phyloP scores from a whole-genome alignment of 2,797 vertebrate genomes.

The Peromyscus melanophrys region DNA sequence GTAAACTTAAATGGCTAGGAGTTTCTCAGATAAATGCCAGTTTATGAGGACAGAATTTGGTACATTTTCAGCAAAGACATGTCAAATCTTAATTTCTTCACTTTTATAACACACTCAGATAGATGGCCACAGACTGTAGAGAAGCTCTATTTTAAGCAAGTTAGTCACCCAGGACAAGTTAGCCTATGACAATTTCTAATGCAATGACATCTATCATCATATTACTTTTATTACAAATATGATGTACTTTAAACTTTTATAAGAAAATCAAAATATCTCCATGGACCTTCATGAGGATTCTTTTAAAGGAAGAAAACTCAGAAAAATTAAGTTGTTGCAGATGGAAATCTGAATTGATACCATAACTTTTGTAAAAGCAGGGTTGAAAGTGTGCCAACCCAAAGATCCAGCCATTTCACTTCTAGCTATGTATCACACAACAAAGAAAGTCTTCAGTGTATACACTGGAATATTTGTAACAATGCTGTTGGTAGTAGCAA shows the following conservation, averaged over 20 bases:
- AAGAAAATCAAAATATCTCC: not conserved
- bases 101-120: slow-evolving; percentile 62
- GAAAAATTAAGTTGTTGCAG: slow-evolving; percentile 10
- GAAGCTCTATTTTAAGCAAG: slow-evolving; percentile 58
- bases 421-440: not conserved
- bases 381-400: not conserved
- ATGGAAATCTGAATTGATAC: not conserved
- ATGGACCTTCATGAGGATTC: not conserved
- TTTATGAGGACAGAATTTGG: slow-evolving; percentile 36
- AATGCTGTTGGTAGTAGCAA: not conserved
- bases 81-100: slow-evolving; percentile 59
- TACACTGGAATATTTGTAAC: not conserved
- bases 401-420: not conserved
- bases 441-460: not conserved
- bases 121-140: slow-evolving; percentile 36
- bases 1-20: slow-evolving; percentile 47
- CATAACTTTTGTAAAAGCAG: not conserved
- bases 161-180: slow-evolving; percentile 53
- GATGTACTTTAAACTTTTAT: slow-evolving; percentile 28
- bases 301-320: slow-evolving; percentile 37
- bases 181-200: slow-evolving; percentile 29
- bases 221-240: slow-evolving; percentile 55
- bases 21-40: slow-evolving; percentile 58
- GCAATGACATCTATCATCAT: slow-evolving; percentile 1
- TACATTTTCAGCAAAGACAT: not conserved